Conservation (phyloP, 1,140 invertebrate species). For the Chironomus tepperi region DNA sequence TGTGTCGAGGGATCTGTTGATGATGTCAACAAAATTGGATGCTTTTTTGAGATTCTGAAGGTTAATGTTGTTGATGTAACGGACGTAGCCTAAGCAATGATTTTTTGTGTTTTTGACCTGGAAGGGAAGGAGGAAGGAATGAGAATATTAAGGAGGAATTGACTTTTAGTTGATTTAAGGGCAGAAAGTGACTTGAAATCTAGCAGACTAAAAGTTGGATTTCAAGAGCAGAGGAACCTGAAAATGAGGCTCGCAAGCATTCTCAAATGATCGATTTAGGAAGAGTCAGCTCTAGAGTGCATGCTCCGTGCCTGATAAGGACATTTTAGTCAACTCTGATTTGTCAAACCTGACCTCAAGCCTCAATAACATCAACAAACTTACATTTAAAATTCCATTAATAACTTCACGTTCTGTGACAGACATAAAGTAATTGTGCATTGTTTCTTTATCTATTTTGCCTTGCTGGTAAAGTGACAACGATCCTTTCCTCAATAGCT, state of each 20-base stretch:
- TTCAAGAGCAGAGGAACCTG: too few relatives aligned
- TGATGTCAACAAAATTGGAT: constrained; percentile 88
- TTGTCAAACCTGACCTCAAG: too few relatives aligned
- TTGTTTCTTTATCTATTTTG: constrained; percentile 84
- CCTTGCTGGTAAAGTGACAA: constrained; percentile 74
- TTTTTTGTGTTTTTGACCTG: constrained; percentile 79
- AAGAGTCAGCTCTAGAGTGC: too few relatives aligned
- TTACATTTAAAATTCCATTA: constrained; percentile 83
- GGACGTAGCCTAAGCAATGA: constrained; percentile 89
- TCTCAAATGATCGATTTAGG: too few relatives aligned
- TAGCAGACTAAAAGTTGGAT: too few relatives aligned
- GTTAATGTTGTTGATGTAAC: constrained; percentile 97
- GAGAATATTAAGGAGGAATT: background rate
- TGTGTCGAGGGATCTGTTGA: constrained; percentile 84
- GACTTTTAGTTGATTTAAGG: too few relatives aligned
- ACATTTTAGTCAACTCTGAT: too few relatives aligned
- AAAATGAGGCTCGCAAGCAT: too few relatives aligned
- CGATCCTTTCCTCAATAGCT: constrained; percentile 85
- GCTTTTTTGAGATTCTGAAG: constrained; percentile 90
- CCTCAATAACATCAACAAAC: too few relatives aligned
- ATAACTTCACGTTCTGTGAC: constrained; percentile 97
- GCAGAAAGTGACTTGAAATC: too few relatives aligned
- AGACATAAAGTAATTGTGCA: constrained; percentile 99
- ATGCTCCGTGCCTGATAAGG: too few relatives aligned
- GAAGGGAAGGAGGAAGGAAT: too few relatives aligned